phyloP scores from a whole-genome alignment of 2,113 vertebrate genomes.

The Daubentonia madagascariensis region DNA sequence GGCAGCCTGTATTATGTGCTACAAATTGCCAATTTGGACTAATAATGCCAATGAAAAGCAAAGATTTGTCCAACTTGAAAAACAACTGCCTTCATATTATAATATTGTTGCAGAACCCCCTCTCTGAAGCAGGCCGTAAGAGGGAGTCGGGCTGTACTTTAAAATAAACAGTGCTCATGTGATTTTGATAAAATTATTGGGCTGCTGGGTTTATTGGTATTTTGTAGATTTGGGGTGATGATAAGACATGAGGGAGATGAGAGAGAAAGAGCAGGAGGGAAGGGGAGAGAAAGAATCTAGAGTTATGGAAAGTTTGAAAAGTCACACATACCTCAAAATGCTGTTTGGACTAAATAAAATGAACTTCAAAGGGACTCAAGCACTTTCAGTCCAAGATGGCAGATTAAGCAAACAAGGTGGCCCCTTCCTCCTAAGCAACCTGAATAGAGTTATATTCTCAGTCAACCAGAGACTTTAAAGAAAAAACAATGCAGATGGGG shows the following conservation, averaged over 20 bases:
- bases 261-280: neutral
- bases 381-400: neutral
- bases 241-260: neutral
- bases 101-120: neutral
- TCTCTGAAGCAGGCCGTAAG: neutral
- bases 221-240: neutral
- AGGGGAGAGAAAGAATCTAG: neutral
- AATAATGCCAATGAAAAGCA: neutral
- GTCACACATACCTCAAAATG: neutral
- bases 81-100: neutral
- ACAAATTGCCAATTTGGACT: neutral
- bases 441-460: neutral
- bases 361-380: neutral
- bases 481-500: neutral
- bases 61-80: neutral
- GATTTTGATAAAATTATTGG: neutral
- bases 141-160: neutral
- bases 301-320: neutral
- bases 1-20: neutral
- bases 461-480: neutral
- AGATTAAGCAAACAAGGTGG: neutral
- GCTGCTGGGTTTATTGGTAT: neutral
- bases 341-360: neutral
- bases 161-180: neutral
- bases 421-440: neutral